Percentiles rank a stretch among this genome's conserved stretches.
These are phyloP conservation scores for Oryzias dopingdopingensis DNA, from an alignment of 2,797 vertebrate genomes.

Conservation along the genomic window DNA sequence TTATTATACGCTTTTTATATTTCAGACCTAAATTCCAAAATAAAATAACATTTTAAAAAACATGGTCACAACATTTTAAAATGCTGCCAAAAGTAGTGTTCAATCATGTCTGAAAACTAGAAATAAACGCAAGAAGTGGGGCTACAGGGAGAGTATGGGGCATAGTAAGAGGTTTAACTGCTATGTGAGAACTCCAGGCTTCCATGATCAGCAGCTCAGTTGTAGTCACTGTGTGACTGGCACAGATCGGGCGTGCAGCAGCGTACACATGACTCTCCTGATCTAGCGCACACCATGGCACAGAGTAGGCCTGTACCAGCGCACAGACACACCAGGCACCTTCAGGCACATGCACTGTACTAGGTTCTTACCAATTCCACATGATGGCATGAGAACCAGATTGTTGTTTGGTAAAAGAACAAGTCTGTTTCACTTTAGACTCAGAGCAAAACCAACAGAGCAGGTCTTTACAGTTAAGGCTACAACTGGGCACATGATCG, in stretches of 20 bases:
- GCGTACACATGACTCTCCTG: constrained; percentile 78
- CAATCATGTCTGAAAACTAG: constrained; percentile 48
- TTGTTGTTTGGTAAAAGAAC: constrained; percentile 41
- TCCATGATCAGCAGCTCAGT: constrained; percentile 78
- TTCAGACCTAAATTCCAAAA: too few relatives aligned
- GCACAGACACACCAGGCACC: constrained; percentile 60
- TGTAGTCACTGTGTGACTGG: constrained; percentile 81
- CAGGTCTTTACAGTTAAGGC: constrained; percentile 22
- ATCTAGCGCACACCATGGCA: constrained; percentile 78
- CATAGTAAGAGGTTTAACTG: constrained; percentile 82
- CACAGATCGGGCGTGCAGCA: constrained; percentile 75
- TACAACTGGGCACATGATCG: constrained; percentile 8
- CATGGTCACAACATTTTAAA: neutral
- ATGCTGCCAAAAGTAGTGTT: constrained; percentile 15
- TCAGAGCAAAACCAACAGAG: constrained; percentile 9
- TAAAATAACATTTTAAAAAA: too few relatives aligned
- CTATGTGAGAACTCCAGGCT: constrained; percentile 73
- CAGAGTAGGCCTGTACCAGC: constrained; percentile 74
- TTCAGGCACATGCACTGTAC: constrained; percentile 60
- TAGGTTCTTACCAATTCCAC: constrained; percentile 44
- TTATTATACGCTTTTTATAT: neutral
- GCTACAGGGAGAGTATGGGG: constrained; percentile 54
- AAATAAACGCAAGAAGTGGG: constrained; percentile 30
- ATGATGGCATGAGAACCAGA: constrained; percentile 56
- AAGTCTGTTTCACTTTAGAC: constrained; percentile 27